phyloP scores from a whole-genome alignment of 2,888 invertebrate species.

The Dascillus cervinus region DNA sequence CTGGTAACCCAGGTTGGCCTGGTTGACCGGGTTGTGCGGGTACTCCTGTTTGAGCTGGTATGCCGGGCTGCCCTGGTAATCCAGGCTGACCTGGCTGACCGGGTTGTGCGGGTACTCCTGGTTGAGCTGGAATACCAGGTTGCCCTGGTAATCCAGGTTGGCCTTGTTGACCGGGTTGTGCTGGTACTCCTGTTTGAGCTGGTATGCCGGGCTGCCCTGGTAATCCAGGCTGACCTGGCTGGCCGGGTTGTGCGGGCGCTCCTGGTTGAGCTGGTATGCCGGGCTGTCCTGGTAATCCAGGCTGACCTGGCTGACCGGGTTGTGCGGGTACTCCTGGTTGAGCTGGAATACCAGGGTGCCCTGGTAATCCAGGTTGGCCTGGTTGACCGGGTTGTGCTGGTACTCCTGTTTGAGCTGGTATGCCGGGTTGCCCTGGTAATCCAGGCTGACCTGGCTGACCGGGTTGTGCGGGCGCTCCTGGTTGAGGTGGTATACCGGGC shows the following conservation, averaged over 20 bases:
- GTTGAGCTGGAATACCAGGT: slow-evolving; percentile 9
- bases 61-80: slow-evolving; percentile 23
- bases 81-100: slow-evolving; percentile 14
- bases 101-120: slow-evolving; percentile 9
- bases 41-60: neutral
- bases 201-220: neutral
- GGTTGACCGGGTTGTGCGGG: slow-evolving; percentile 11
- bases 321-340: slow-evolving; percentile 12
- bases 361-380: neutral
- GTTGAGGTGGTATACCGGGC: neutral
- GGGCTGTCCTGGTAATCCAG: slow-evolving; percentile 10
- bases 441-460: neutral
- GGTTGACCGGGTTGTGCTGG: neutral
- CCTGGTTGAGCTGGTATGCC: slow-evolving; percentile 16
- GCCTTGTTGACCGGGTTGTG: slow-evolving; percentile 49
- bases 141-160: slow-evolving; percentile 26
- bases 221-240: neutral
- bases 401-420: neutral
- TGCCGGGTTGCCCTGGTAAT: neutral
- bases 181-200: slow-evolving; percentile 36
- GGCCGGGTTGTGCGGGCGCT: neutral
- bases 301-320: slow-evolving; percentile 14
- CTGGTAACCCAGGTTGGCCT: slow-evolving; percentile 5
- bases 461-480: neutral
- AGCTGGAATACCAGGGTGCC: neutral